Conservation (phyloP, 1,140 invertebrate genomes). For the Bursaphelenchus mucronatus region DNA sequence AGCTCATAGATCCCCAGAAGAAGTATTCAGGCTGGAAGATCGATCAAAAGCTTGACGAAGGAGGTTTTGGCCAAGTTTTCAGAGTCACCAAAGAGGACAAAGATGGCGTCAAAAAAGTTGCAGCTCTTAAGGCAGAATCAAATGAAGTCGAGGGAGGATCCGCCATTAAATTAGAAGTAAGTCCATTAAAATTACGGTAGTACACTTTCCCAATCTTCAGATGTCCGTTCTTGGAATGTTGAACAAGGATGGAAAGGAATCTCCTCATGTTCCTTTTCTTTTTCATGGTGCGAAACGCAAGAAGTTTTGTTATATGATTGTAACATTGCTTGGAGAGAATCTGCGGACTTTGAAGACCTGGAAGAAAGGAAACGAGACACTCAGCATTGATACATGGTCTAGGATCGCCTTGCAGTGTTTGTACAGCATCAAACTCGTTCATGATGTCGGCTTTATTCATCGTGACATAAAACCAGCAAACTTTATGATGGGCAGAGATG, state of each 20-base stretch:
- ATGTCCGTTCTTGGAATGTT: slow-evolving; percentile 24
- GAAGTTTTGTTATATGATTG: slow-evolving; percentile 34
- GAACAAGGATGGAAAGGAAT: slow-evolving; percentile 16
- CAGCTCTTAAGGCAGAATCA: slow-evolving; percentile 37
- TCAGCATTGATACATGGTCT: slow-evolving; percentile 29
- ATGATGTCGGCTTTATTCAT: slow-evolving; percentile 35
- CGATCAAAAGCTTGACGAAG: slow-evolving; percentile 27
- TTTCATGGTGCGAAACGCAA: slow-evolving; percentile 26
- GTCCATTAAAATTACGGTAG: not conserved
- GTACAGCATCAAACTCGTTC: slow-evolving; percentile 46
- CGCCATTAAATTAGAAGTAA: slow-evolving; percentile 41
- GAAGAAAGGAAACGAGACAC: slow-evolving; percentile 8
- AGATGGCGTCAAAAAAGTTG: slow-evolving; percentile 8
- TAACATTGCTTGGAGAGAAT: slow-evolving; percentile 48
- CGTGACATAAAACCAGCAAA: slow-evolving; percentile 51
- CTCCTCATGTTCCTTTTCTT: slow-evolving; percentile 20
- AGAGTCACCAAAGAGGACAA: slow-evolving; percentile 12
- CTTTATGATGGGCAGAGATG: slow-evolving; percentile 40
- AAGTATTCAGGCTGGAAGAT: slow-evolving; percentile 17
- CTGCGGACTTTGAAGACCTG: slow-evolving; percentile 6
- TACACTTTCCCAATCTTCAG: slow-evolving; percentile 13
- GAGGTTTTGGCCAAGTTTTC: slow-evolving; percentile 32
- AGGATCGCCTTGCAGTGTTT: slow-evolving; percentile 40
- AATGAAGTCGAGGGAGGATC: slow-evolving; percentile 39
- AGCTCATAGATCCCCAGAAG: too few species aligned